A percentile compares a stretch with the other conserved stretches of the same genome.
Conservation (phyloP, 2,888 invertebrate species). For the Xestia rhomboidea region DNA sequence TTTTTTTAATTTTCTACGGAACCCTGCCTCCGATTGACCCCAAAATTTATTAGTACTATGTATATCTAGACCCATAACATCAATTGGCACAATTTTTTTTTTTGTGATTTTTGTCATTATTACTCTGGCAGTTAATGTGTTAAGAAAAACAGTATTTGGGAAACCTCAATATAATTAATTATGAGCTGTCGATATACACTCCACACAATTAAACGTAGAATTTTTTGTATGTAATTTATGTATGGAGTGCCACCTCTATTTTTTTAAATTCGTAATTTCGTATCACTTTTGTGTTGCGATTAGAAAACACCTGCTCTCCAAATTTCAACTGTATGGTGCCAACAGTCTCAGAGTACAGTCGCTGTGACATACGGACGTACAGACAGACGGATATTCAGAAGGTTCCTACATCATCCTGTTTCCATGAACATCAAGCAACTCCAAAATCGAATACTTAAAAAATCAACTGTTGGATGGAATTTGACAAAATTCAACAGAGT, state of each 20-base stretch:
- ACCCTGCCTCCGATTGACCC: too few relatives aligned
- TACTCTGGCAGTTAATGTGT: too few relatives aligned
- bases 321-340: background rate
- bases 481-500: background rate
- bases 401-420: background rate
- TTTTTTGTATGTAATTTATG: too few relatives aligned
- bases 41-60: too few relatives aligned
- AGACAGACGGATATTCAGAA: background rate
- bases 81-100: too few relatives aligned
- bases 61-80: too few relatives aligned
- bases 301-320: background rate
- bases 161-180: too few relatives aligned
- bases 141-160: too few relatives aligned
- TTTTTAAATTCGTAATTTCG: background rate
- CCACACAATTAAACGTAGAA: too few relatives aligned
- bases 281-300: background rate
- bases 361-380: background rate
- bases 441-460: background rate
- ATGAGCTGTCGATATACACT: too few relatives aligned
- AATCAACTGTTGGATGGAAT: background rate
- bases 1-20: too few relatives aligned
- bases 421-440: background rate
- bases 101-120: too few relatives aligned
- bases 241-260: background rate
- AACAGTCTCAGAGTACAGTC: background rate